Percentiles rank a stretch among this genome's conserved stretches.
These are phyloP conservation scores for Drosophila varians DNA, from an alignment of 1,140 invertebrate species.

Conservation along the genomic window DNA sequence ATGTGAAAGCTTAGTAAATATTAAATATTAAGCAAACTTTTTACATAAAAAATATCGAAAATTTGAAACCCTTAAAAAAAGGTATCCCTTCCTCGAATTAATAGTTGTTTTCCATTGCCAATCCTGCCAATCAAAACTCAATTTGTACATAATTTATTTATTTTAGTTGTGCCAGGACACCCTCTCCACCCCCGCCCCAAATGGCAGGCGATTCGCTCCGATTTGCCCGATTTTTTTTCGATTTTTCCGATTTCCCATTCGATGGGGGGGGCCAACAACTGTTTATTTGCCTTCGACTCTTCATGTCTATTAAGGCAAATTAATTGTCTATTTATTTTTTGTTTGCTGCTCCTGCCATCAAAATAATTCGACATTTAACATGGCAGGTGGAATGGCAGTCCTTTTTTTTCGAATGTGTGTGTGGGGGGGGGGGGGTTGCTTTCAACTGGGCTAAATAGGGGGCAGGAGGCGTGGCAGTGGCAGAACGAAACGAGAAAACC, in stretches of 20 bases:
- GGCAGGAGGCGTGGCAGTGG: slow-evolving; percentile 5
- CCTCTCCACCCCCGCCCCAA: background rate
- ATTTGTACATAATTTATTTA: slow-evolving; percentile 37
- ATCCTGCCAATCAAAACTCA: slow-evolving; percentile 5
- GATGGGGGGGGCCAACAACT: slow-evolving; percentile 4
- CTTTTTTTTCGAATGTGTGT: background rate
- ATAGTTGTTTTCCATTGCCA: no score
- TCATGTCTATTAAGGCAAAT: slow-evolving; percentile 77
- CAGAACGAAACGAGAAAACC: slow-evolving; percentile 27
- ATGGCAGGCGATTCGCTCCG: background rate
- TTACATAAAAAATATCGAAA: no score
- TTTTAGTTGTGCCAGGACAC: slow-evolving; percentile 5
- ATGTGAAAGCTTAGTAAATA: no score
- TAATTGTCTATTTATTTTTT: slow-evolving; percentile 79
- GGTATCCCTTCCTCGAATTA: no score
- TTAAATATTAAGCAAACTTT: no score
- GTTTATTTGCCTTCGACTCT: slow-evolving; percentile 29
- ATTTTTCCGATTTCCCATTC: slow-evolving; percentile 6
- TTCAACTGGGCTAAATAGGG: no score
- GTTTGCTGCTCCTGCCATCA: slow-evolving; percentile 64
- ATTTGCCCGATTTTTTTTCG: background rate
- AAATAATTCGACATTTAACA: slow-evolving; percentile 77
- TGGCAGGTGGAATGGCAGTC: slow-evolving; percentile 46
- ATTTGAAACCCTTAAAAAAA: no score
- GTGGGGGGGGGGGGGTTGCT: background rate